These are phyloP conservation scores for Sprattus sprattus DNA, from an alignment of 2,113 vertebrate species.

Conservation along the genomic window DNA sequence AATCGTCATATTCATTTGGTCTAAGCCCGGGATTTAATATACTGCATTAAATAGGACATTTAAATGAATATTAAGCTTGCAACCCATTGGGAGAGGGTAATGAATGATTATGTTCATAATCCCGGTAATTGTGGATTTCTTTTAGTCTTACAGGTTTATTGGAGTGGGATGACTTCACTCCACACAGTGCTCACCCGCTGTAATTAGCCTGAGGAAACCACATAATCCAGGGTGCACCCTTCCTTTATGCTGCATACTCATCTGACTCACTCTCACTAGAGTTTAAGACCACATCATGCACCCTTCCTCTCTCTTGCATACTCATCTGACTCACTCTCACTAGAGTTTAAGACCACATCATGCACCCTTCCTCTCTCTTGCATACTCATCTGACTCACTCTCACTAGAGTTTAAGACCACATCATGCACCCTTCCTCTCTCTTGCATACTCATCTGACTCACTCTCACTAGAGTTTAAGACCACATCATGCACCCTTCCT, in stretches of 20 bases:
- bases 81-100: slow-evolving; percentile 74
- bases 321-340: neutral
- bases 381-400: too few species aligned
- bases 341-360: too few species aligned
- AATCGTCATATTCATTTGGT: slow-evolving; percentile 67
- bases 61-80: slow-evolving; percentile 69
- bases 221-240: neutral
- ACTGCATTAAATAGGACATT: slow-evolving; percentile 72
- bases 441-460: neutral
- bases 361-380: too few species aligned
- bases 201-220: neutral
- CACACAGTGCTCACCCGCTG: slow-evolving; percentile 44
- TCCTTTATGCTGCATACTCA: neutral
- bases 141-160: slow-evolving; percentile 64
- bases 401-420: too few species aligned
- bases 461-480: neutral
- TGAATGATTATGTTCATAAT: slow-evolving; percentile 75
- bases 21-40: slow-evolving; percentile 73
- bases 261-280: neutral
- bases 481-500: neutral
- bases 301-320: neutral
- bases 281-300: neutral
- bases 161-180: slow-evolving; percentile 49
- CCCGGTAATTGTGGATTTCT: slow-evolving; percentile 69
- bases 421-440: too few species aligned